These are phyloP conservation scores for Drosophila mettleri DNA, from an alignment of 2,888 invertebrate species.

Conservation along the genomic window DNA sequence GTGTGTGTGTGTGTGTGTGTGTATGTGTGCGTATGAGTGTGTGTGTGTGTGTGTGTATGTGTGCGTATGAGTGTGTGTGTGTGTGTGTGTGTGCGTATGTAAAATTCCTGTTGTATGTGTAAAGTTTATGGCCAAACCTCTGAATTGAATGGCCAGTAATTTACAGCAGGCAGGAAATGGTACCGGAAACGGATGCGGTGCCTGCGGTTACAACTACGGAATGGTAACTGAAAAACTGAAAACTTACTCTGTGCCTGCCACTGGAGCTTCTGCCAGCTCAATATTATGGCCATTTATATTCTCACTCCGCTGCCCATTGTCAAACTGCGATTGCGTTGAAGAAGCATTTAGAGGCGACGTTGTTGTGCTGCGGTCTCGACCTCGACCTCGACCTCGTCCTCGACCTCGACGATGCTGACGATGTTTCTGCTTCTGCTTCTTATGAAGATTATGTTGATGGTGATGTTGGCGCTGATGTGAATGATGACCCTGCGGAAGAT, in stretches of 20 bases:
- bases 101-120: slow-evolving; percentile 62
- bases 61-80: slow-evolving; percentile 13
- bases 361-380: slow-evolving; percentile 39
- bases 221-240: slow-evolving; percentile 22
- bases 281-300: slow-evolving; percentile 64
- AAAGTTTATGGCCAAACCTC: slow-evolving; percentile 59
- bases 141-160: slow-evolving; percentile 74
- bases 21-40: slow-evolving; percentile 1
- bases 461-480: slow-evolving; percentile 45
- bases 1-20: not conserved
- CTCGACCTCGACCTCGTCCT: slow-evolving; percentile 44
- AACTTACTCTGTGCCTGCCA: slow-evolving; percentile 79
- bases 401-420: slow-evolving; percentile 52
- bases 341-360: slow-evolving; percentile 73
- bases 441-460: slow-evolving; percentile 40
- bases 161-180: slow-evolving; percentile 71
- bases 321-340: slow-evolving; percentile 72
- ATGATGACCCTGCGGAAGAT: slow-evolving; percentile 68
- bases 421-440: slow-evolving; percentile 52
- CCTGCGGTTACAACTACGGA: slow-evolving; percentile 25
- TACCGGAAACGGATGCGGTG: slow-evolving; percentile 71
- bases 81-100: slow-evolving; percentile 24
- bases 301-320: slow-evolving; percentile 34
- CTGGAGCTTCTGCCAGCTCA: slow-evolving; percentile 69
- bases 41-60: slow-evolving; percentile 12